These are phyloP conservation scores for Passer montanus DNA, from an alignment of 2,113 vertebrate genomes.

Conservation along the genomic window DNA sequence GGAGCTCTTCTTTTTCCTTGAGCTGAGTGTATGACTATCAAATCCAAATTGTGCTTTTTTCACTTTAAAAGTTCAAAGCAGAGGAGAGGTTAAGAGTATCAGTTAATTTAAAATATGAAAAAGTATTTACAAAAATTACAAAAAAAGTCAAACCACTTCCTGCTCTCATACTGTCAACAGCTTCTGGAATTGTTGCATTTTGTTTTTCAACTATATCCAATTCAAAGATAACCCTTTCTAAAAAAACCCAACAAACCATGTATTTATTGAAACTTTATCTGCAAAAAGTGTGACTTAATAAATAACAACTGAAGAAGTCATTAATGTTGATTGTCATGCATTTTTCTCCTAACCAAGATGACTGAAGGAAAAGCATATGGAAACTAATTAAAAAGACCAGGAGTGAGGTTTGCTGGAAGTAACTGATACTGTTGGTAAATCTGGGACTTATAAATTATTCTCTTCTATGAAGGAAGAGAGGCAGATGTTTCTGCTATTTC, in stretches of 20 bases:
- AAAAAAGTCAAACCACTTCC: not conserved
- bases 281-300: conserved; percentile 54
- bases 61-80: not conserved
- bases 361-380: conserved; percentile 67
- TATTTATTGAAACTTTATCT: conserved; percentile 43
- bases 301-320: conserved; percentile 60
- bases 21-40: not conserved
- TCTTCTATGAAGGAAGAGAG: conserved; percentile 29
- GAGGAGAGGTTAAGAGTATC: not conserved
- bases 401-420: conserved; percentile 64
- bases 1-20: not conserved
- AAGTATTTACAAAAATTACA: not conserved
- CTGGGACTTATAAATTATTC: conserved; percentile 68
- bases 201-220: not conserved
- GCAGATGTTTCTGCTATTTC: conserved; percentile 73
- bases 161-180: not conserved
- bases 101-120: not conserved
- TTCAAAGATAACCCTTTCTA: not conserved
- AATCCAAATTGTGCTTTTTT: not conserved
- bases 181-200: not conserved
- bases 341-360: conserved; percentile 59
- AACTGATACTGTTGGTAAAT: conserved; percentile 74
- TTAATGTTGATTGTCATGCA: conserved; percentile 59
- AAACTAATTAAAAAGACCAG: conserved; percentile 75
- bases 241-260: not conserved